Evolutionary conservation across 2,113 vertebrate species (phyloP).

Genomic region (Chascanopsetta lugubris): DNA sequence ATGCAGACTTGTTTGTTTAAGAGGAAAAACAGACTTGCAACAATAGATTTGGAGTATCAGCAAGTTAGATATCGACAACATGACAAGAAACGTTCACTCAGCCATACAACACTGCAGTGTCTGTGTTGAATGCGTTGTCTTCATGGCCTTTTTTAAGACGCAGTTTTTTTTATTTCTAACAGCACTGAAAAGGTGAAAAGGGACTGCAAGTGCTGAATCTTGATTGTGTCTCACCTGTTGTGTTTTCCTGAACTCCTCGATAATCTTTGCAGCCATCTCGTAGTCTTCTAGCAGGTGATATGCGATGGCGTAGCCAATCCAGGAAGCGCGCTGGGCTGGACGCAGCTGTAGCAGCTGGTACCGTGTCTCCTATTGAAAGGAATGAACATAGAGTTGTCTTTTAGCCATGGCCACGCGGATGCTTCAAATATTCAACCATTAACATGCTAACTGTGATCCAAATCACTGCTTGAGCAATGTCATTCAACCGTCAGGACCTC

Average conservation of each 20-base stretch:
- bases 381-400: not conserved
- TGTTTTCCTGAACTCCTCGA: conserved; percentile 99
- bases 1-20: not conserved
- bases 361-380: conserved; percentile 88
- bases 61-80: not conserved
- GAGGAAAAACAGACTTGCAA: not conserved
- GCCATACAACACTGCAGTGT: not conserved
- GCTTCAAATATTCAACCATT: no score
- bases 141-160: not conserved
- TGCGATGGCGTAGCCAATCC: conserved; percentile 98
- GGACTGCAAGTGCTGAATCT: fast-evolving
- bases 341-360: conserved; percentile 96
- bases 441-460: no score
- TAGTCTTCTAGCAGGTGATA: conserved; percentile 98
- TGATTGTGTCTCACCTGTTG: conserved; percentile 85
- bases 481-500: no score
- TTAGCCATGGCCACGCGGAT: no score
- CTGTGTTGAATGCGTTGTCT: not conserved
- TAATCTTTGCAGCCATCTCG: conserved; percentile 98
- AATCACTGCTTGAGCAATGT: no score
- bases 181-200: not conserved
- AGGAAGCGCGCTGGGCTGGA: conserved; percentile 95
- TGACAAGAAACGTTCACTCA: not conserved
- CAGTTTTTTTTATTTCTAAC: not conserved
- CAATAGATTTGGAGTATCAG: not conserved